Base-by-base conservation (phyloP, 1,140 invertebrate species). In the Apis florea region DNA sequence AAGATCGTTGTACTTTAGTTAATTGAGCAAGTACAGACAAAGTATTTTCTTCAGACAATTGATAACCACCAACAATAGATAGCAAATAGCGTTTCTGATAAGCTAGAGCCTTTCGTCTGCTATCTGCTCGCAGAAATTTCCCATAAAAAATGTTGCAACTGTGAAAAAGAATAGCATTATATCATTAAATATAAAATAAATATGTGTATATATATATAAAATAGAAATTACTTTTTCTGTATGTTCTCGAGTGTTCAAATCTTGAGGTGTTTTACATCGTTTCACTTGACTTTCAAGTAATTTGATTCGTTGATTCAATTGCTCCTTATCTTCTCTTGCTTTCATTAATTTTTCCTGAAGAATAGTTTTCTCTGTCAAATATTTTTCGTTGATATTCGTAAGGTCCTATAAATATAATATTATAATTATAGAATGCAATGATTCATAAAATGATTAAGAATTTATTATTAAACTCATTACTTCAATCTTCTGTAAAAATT, bases 21-120 rank as follows among this genome's bases (percentile, higher is more conserved):
- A 93, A 79, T 77, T 91, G 89, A 4, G 92, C 92, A 0, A 94
- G 88, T 40, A 93, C 84, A 2, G 84, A 87, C 1, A 93, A 26
- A 24, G 92, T 92, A 67, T 89, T 92, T 40, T 92, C 91, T 89
- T 93, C 94, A 61, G 91, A 93, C 73, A 92, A 90, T 83, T 95
- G 94, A 93, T 97, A 97, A 0, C 96, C 95, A 17, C 95, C 95
- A 11, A 98, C 90, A 12, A 96, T 94, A 11, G 96, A 94, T 51
- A 97, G 92, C 17, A 98, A 93, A 90, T 98, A 98, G 17, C 95
- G 95, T 91, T 98, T 98, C 92, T 98, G 98, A 94, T 96, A 98
- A 61, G 96, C 94, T 56, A 98, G 92, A 13, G 97, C 96, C 92
- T 98, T 98, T 40, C 96, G 95, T 88, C 96, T 96, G 89, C 97